Evolutionary conservation across 2,888 invertebrate species (phyloP).

Genomic region (Altica lythri): DNA sequence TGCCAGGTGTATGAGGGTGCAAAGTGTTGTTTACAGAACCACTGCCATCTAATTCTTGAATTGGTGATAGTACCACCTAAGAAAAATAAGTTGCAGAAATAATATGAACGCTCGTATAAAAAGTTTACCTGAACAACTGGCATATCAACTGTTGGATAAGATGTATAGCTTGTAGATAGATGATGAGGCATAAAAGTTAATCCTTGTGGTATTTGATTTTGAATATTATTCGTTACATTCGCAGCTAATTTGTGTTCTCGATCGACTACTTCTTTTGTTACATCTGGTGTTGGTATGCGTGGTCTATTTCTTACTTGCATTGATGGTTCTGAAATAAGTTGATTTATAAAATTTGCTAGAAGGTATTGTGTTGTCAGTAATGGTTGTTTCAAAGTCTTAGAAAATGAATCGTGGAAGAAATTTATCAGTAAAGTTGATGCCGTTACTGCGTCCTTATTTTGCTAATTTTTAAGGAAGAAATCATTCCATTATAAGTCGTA

Average conservation of each 20-base stretch:
- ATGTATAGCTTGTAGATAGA: slow-evolving; percentile 51
- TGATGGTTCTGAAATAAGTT: slow-evolving; percentile 63
- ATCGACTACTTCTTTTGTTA: slow-evolving; percentile 78
- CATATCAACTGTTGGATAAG: slow-evolving; percentile 63
- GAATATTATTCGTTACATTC: slow-evolving; percentile 50
- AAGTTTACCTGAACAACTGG: slow-evolving; percentile 74
- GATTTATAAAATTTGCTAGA: too few relatives aligned
- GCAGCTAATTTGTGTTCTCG: slow-evolving; percentile 67
- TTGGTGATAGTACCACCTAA: slow-evolving; percentile 80
- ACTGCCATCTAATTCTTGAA: slow-evolving; percentile 80
- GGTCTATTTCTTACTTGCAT: slow-evolving; percentile 78
- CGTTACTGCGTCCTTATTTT: too few relatives aligned
- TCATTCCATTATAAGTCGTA: too few relatives aligned
- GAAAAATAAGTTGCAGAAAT: background rate
- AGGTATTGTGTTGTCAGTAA: too few relatives aligned
- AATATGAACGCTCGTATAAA: too few relatives aligned
- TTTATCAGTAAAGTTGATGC: too few relatives aligned
- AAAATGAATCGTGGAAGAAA: too few relatives aligned
- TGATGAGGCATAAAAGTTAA: slow-evolving; percentile 73
- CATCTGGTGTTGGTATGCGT: slow-evolving; percentile 88
- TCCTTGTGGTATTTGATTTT: slow-evolving; percentile 46
- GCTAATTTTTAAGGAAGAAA: too few relatives aligned
- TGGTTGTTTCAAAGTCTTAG: too few relatives aligned
- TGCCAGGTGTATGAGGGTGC: slow-evolving; percentile 72
- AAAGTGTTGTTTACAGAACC: slow-evolving; percentile 73